phyloP scores from a whole-genome alignment of 1,140 invertebrate genomes.

The Hycleus phaleratus region DNA sequence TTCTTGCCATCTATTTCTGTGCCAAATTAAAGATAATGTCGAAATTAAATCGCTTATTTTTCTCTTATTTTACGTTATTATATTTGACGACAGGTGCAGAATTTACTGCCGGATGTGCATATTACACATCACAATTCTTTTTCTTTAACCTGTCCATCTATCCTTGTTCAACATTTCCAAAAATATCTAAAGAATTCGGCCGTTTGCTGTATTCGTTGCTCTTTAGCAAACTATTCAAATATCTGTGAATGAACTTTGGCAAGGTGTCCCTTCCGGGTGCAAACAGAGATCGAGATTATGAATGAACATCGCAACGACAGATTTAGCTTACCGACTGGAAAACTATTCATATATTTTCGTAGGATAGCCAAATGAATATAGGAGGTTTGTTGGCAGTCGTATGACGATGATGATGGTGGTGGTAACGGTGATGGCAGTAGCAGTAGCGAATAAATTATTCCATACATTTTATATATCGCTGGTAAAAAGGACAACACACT shows the following conservation, averaged over 20 bases:
- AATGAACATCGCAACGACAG: slow-evolving; percentile 36
- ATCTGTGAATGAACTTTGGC: slow-evolving; percentile 41
- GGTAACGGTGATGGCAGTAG: no score
- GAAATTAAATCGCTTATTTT: no score
- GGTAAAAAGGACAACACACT: slow-evolving; percentile 24
- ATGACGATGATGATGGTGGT: no score
- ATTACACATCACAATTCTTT: background rate
- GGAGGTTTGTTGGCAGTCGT: no score
- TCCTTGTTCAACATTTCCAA: background rate
- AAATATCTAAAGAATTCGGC: slow-evolving; percentile 18
- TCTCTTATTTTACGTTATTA: no score
- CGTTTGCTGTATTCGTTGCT: slow-evolving; percentile 4
- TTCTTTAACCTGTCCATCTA: background rate
- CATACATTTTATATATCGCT: slow-evolving; percentile 28
- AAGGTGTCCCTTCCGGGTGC: slow-evolving; percentile 39
- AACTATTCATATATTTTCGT: background rate
- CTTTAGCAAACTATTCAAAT: no score
- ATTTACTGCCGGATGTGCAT: slow-evolving; percentile 5
- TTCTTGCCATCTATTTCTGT: no score
- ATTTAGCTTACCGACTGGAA: slow-evolving; percentile 31
- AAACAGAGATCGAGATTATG: slow-evolving; percentile 30
- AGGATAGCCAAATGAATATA: no score
- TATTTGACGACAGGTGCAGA: background rate
- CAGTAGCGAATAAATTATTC: slow-evolving; percentile 27
- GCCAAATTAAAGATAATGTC: no score